Evolutionary conservation across 2,113 vertebrate genomes (phyloP), one percentile per base, ranked within the genome.

Genomic region (Butorides virescens): DNA sequence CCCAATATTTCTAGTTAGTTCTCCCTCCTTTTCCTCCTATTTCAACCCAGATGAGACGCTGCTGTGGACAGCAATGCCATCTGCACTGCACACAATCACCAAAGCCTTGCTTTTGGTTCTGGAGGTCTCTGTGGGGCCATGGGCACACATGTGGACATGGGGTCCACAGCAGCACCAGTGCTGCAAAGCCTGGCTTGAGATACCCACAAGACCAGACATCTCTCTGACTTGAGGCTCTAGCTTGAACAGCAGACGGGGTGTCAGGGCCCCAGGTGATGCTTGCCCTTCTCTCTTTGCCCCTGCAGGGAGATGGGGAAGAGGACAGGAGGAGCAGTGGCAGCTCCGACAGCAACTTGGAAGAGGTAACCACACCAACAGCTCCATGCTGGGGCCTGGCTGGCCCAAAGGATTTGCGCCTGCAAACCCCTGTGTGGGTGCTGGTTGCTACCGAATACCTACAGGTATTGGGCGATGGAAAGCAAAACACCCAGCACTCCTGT

Each of bases 301-400:
- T 37, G 39, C 63, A 98, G 96, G 75, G 78, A 81, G 77, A 72
- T 2, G 71, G 29, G 52, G 65, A 94, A 22, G 52, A 76, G 79
- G 63, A 66, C 9, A 52, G n/a, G n/a, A 85, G 91, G 34, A 94
- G 91, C 72, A 93, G 75, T 80, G 96, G 90, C 89, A 90, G 90
- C 88, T 97, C 96, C 0, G 44, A 49, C 50, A 93, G 84, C 0
- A 39, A 62, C 36, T 68, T 5, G 2, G 95, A 97, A 73, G 77
- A 97, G 95, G 97, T 97, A 85, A 94, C 46, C 7, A 11, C 49
- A 27, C 15, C 42, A 9, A 9, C 39, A 63, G n/a, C 70, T 74
- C 65, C 0, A 1, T 23, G 32, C 59, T 77, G 49, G 46, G 37
- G 12, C 25, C 20, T 55, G 65, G 15, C 42, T 81, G 7, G 7